Evolutionary conservation across 1,140 invertebrate species (phyloP).

Genomic region (Saccostrea cuccullata): DNA sequence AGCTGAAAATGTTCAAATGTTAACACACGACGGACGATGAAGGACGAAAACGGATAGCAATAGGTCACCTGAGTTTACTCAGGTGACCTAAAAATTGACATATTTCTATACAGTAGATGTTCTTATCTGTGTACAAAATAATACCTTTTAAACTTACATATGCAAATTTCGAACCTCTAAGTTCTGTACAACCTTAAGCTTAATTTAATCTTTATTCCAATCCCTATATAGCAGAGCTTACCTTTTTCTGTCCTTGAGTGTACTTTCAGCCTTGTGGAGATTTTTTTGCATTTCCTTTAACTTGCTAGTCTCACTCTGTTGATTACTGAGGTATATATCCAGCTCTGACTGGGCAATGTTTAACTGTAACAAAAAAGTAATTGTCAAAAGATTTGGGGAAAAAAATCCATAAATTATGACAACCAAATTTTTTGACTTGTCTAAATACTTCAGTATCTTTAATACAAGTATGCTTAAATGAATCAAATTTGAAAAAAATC

Average conservation of each 20-base stretch:
- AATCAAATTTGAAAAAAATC: not conserved
- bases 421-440: not conserved
- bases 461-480: not conserved
- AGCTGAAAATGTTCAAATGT: too few relatives aligned
- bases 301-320: slow-evolving; percentile 87
- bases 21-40: too few relatives aligned
- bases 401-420: too few relatives aligned
- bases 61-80: too few relatives aligned
- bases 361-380: slow-evolving; percentile 78
- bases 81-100: too few relatives aligned
- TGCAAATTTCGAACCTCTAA: too few relatives aligned
- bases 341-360: slow-evolving; percentile 90
- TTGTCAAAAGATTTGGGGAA: not conserved
- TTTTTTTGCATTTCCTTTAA: slow-evolving; percentile 82
- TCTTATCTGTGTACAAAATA: too few relatives aligned
- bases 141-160: too few relatives aligned
- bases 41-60: too few relatives aligned
- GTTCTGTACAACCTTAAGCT: too few relatives aligned
- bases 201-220: too few relatives aligned
- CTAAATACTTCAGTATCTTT: not conserved
- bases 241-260: slow-evolving; percentile 72
- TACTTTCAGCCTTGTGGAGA: slow-evolving; percentile 68
- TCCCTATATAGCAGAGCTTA: slow-evolving; percentile 47
- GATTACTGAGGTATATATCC: slow-evolving; percentile 88
- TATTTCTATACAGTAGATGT: too few relatives aligned